Conservation (phyloP, 2,113 vertebrate genomes). For the Phyllopteryx taeniolatus region DNA sequence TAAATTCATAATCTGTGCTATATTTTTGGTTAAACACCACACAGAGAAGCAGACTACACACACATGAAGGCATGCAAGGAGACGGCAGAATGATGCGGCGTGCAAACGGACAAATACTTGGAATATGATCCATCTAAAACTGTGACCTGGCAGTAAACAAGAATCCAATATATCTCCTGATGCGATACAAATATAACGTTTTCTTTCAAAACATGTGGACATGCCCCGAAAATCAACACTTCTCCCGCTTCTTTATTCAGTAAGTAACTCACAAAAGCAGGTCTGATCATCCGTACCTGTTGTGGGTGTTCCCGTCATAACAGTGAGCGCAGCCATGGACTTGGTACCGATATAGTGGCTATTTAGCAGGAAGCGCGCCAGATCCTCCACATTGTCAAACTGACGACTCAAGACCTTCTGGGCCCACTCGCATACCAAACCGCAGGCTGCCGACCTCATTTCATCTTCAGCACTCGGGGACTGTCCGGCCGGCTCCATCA, state of each 20-base stretch:
- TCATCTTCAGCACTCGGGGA: slow-evolving; percentile 89
- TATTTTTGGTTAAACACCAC: no score
- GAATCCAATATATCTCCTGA: no score
- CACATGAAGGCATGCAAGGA: no score
- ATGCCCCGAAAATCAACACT: no score
- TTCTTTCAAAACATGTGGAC: no score
- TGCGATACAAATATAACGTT: no score
- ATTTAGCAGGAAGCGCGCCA: slow-evolving; percentile 96
- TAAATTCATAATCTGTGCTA: no score
- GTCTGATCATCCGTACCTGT: slow-evolving; percentile 41
- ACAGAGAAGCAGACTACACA: no score
- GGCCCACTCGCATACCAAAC: slow-evolving; percentile 97
- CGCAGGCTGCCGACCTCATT: slow-evolving; percentile 90
- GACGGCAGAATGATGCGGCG: no score
- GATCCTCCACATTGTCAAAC: slow-evolving; percentile 91
- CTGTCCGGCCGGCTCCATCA: slow-evolving; percentile 84
- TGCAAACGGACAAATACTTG: no score
- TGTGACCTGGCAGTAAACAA: no score
- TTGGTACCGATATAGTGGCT: slow-evolving; percentile 97
- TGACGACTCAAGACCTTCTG: slow-evolving; percentile 97
- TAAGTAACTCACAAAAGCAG: background rate
- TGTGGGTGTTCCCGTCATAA: slow-evolving; percentile 85
- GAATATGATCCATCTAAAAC: no score
- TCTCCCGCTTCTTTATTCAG: background rate
- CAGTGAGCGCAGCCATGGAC: slow-evolving; percentile 93